Percentiles rank a stretch among this genome's conserved stretches.
Evolutionary conservation across 2,888 invertebrate genomes (phyloP).

Genomic region (Notodonta dromedarius): DNA sequence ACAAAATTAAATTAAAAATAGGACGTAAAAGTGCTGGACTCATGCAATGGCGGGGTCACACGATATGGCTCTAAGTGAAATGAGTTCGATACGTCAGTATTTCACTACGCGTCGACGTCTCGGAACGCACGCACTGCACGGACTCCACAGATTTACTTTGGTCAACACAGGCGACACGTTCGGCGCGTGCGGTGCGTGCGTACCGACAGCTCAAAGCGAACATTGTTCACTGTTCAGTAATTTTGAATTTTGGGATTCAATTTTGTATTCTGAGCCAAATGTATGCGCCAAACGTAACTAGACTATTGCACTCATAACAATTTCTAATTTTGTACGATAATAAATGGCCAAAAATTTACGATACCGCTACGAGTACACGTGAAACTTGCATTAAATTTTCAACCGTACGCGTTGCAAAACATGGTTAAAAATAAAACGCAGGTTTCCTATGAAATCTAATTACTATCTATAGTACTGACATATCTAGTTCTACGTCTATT

Average conservation of each 20-base stretch:
- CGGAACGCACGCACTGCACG: not conserved
- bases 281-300: slow-evolving; percentile 14
- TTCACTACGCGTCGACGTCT: slow-evolving; percentile 8
- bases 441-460: slow-evolving; percentile 11
- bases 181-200: not conserved
- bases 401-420: not conserved
- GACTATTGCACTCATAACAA: slow-evolving; percentile 25
- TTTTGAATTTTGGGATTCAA: not conserved
- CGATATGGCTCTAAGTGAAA: slow-evolving; percentile 29
- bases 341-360: not conserved
- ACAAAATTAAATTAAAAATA: slow-evolving; percentile 34
- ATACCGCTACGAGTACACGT: not conserved
- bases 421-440: slow-evolving; percentile 16
- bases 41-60: slow-evolving; percentile 72
- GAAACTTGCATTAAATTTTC: slow-evolving; percentile 19
- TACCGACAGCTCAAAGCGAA: not conserved
- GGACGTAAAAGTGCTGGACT: slow-evolving; percentile 46
- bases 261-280: slow-evolving; percentile 22
- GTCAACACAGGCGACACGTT: not conserved
- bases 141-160: too few species aligned
- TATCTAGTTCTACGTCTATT: slow-evolving; percentile 27
- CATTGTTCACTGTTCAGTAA: not conserved
- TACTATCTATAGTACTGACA: slow-evolving; percentile 24
- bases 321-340: slow-evolving; percentile 2
- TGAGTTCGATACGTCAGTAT: slow-evolving; percentile 36